These are phyloP conservation scores for Hydraecia micacea DNA, from an alignment of 2,888 invertebrate species.

Conservation along the genomic window DNA sequence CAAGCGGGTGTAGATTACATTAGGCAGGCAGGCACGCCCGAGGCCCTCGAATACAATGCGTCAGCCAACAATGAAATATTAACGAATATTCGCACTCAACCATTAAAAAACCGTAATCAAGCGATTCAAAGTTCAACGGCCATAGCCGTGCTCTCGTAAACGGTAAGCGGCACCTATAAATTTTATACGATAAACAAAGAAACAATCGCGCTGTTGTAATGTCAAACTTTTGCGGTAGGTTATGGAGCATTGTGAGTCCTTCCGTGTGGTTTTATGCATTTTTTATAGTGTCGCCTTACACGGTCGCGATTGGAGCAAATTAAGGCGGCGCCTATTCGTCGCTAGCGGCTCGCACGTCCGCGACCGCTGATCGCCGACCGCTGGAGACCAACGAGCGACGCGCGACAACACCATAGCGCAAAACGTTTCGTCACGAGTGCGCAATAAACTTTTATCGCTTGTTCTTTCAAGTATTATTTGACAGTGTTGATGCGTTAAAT, in stretches of 20 bases:
- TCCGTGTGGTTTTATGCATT: conserved; percentile 74
- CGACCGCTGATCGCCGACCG: conserved; percentile 21
- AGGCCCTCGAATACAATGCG: conserved; percentile 70
- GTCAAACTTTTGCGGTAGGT: conserved; percentile 87
- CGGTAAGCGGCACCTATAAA: conserved; percentile 79
- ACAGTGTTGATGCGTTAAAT: conserved; percentile 87
- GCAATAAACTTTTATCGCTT: conserved; percentile 84
- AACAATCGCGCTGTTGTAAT: conserved; percentile 83
- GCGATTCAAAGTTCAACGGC: conserved; percentile 87
- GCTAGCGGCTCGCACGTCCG: conserved; percentile 61
- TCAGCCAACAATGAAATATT: conserved; percentile 79
- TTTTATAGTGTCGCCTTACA: conserved; percentile 71
- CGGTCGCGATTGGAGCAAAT: conserved; percentile 67
- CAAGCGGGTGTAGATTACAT: conserved; percentile 65
- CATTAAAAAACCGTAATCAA: conserved; percentile 88
- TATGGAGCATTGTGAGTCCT: conserved; percentile 81
- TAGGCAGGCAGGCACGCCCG: conserved; percentile 63
- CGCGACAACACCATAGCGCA: conserved; percentile 56
- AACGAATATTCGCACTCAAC: conserved; percentile 82
- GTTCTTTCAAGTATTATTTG: conserved; percentile 87
- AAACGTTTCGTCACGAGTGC: conserved; percentile 68
- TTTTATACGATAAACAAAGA: conserved; percentile 88
- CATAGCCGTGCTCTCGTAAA: conserved; percentile 80
- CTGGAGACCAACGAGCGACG: conserved; percentile 41
- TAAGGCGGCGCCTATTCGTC: conserved; percentile 70